These are phyloP conservation scores for Centruroides sculpturatus DNA, from an alignment of 1,140 invertebrate genomes.

Conservation along the genomic window DNA sequence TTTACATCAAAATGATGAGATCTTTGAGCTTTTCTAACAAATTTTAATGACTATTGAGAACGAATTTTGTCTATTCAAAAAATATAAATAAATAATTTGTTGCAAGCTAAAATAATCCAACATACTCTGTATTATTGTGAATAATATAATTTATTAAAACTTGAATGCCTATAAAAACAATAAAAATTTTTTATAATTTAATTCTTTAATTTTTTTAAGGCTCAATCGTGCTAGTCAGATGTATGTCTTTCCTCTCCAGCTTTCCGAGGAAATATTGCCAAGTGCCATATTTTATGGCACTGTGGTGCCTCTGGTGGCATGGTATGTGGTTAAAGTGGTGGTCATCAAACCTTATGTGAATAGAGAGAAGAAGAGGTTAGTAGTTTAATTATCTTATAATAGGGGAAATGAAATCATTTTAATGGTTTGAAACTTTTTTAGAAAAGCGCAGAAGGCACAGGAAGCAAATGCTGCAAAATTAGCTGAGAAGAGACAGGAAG, in stretches of 20 bases:
- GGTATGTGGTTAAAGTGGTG: slow-evolving; percentile 64
- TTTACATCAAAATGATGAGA: no score
- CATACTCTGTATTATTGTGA: no score
- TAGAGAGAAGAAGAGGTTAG: slow-evolving; percentile 54
- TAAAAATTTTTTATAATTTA: neutral
- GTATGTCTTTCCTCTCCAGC: slow-evolving; percentile 73
- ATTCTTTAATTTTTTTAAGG: slow-evolving; percentile 32
- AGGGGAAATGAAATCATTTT: neutral
- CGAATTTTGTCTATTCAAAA: no score
- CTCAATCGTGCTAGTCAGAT: slow-evolving; percentile 71
- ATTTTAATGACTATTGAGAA: no score
- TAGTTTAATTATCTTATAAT: neutral
- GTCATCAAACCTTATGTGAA: slow-evolving; percentile 72
- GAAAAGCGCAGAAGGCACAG: slow-evolving; percentile 29
- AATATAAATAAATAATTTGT: no score
- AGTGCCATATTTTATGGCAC: slow-evolving; percentile 87
- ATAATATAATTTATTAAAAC: no score
- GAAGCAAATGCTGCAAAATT: slow-evolving; percentile 42
- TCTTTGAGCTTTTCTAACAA: no score
- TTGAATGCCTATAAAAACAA: no score
- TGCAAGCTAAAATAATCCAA: no score
- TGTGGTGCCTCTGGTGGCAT: slow-evolving; percentile 62
- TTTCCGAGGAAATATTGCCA: slow-evolving; percentile 78
- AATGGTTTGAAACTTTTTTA: slow-evolving; percentile 12
- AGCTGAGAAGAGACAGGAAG: slow-evolving; percentile 62